phyloP scores from a whole-genome alignment of 2,113 vertebrate species.

The Thunnus maccoyii region DNA sequence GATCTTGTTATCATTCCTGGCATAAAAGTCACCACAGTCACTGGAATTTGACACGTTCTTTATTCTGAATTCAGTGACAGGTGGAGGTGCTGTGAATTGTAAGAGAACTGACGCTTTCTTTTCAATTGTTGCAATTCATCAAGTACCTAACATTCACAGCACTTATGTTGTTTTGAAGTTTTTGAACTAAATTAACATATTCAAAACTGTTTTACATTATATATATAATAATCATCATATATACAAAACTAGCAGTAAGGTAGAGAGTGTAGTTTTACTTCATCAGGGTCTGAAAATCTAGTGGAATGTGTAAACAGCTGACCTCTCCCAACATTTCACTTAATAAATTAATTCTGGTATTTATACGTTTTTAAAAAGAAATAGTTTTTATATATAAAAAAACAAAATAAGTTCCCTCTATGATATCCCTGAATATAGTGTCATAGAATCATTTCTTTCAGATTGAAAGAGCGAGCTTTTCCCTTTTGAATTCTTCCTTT shows the following conservation, averaged over 20 bases:
- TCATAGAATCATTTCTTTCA: no score
- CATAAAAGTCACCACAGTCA: constrained; percentile 15
- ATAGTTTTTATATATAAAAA: no score
- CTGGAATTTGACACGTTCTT: constrained; percentile 18
- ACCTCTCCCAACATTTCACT: no score
- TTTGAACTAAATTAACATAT: neutral
- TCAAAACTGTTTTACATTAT: neutral
- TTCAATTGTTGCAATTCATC: neutral
- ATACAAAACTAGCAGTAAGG: neutral
- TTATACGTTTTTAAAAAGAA: no score
- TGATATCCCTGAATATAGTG: no score
- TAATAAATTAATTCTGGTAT: no score
- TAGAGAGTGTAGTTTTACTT: neutral
- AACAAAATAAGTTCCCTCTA: no score
- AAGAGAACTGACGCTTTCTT: constrained; percentile 17
- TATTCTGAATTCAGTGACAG: neutral
- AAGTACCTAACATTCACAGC: neutral
- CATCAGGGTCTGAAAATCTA: neutral
- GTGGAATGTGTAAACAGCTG: no score
- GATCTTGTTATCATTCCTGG: constrained; percentile 34
- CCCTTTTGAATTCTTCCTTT: neutral
- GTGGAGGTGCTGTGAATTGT: neutral
- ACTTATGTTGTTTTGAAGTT: neutral
- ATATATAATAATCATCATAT: neutral
- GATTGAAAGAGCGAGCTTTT: no score